Conservation (phyloP, 2,797 vertebrate species). For the Salarias fasciatus region DNA sequence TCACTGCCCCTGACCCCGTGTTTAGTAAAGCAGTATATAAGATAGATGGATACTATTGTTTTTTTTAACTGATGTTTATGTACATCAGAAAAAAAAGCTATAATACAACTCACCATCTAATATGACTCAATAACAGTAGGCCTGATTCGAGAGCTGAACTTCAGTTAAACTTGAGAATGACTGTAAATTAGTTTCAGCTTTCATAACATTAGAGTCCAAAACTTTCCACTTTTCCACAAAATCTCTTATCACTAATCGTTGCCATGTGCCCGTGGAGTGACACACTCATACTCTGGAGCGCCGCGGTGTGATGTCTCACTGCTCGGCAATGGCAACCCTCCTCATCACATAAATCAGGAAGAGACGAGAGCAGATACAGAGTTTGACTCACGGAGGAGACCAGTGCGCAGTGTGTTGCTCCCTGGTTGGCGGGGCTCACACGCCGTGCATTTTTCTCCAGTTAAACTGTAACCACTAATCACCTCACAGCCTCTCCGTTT, state of each 20-base stretch:
- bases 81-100: background rate
- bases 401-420: constrained; percentile 63
- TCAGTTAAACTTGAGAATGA: constrained; percentile 29
- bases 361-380: constrained; percentile 55
- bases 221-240: background rate
- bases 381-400: constrained; percentile 70
- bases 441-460: constrained; percentile 83
- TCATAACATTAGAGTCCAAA: constrained; percentile 12
- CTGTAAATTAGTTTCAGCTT: constrained; percentile 15
- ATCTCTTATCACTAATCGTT: constrained; percentile 53
- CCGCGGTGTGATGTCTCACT: constrained; percentile 39
- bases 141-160: constrained; percentile 23
- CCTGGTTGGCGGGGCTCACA: constrained; percentile 66
- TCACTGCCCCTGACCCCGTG: no score
- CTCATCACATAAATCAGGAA: constrained; percentile 35
- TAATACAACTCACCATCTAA: background rate
- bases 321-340: constrained; percentile 31
- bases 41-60: no score
- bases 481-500: constrained; percentile 78
- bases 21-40: no score
- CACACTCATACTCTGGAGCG: constrained; percentile 35
- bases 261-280: constrained; percentile 59
- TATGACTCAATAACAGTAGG: constrained; percentile 15
- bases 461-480: constrained; percentile 88
- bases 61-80: constrained; percentile 1